Base-by-base conservation (phyloP, 2,797 vertebrate genomes). In the Phoeniculus purpureus region DNA sequence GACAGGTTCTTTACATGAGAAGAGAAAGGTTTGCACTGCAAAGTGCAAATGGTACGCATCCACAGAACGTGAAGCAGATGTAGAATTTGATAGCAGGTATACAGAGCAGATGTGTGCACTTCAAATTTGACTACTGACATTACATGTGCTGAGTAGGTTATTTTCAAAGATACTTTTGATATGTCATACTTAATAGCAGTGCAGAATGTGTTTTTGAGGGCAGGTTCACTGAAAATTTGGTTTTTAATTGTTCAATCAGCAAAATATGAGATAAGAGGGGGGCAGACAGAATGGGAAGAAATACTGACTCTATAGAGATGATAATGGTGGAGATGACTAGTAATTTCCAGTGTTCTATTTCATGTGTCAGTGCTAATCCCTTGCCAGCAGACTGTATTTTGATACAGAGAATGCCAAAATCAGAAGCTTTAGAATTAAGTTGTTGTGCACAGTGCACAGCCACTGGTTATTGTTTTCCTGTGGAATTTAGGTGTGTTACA, bases 1-100 rank as follows among this genome's bases (percentile, higher is more conserved):
- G 48, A 45, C 76, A 85, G 89, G 85, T 81, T 75, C 77, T 81
- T 71, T 89, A 55, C 23, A 2, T 8, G 55, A 87, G 64, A 50
- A 87, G 76, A 78, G 73, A 87, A 85, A 72, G 70, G 59, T 81
- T 87, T 94, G 71, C 70, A 40, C 55, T 89, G 67, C 73, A 89
- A 45, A 82, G 72, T 79, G 92, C 72, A 89, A 32, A n/a, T 67
- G 60, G 31, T 45, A 8, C 2, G 3, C 70, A 37, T 55, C 59
- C 81, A 27, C 65, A 52, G 54, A 80, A 54, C 27, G 75, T 56
- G 90, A 58, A 85, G 79, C 78, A 78, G 84, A 50, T 62, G 59
- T 82, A 78, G 73, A 43, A 12, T 91, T 70, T 72, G 81, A 21
- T 34, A 62, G 81, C 81, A 92, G 81, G 76, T 91, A 34, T 8